phyloP scores from a whole-genome alignment of 2,113 vertebrate genomes.

The Alligator mississippiensis region DNA sequence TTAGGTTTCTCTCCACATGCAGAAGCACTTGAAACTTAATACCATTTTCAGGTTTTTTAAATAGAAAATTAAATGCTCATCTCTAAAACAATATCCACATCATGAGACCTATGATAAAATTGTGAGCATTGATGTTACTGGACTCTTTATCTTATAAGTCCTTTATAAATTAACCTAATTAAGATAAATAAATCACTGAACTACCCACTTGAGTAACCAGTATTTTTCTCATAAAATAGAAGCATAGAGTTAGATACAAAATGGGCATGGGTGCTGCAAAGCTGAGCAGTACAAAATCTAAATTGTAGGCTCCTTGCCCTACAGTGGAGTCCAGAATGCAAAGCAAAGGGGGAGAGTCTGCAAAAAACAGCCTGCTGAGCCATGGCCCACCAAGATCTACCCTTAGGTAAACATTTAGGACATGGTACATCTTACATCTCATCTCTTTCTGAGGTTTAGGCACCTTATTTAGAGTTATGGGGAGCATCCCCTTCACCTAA shows the following conservation, averaged over 20 bases:
- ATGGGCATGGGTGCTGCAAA: not conserved
- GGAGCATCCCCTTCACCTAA: too few species aligned
- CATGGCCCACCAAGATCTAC: too few species aligned
- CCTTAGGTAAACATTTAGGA: too few species aligned
- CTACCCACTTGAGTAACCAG: not conserved
- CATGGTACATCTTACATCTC: too few species aligned
- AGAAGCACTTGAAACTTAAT: not conserved
- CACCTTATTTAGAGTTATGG: too few species aligned
- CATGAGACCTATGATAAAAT: not conserved
- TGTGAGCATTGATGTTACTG: not conserved
- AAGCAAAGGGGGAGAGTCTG: too few species aligned
- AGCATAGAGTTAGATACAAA: not conserved
- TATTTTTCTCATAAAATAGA: not conserved
- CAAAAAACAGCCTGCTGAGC: too few species aligned
- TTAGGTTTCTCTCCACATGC: not conserved
- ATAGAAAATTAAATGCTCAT: not conserved
- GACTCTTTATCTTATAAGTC: not conserved
- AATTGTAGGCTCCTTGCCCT: not conserved
- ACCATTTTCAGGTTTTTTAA: not conserved
- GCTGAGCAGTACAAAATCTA: fast-evolving
- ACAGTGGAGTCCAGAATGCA: not conserved
- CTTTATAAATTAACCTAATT: not conserved
- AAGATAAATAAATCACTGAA: not conserved
- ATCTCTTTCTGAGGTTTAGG: too few species aligned
- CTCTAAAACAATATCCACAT: not conserved